phyloP scores from a whole-genome alignment of 2,113 vertebrate species.

The Ceyx melanurus region DNA sequence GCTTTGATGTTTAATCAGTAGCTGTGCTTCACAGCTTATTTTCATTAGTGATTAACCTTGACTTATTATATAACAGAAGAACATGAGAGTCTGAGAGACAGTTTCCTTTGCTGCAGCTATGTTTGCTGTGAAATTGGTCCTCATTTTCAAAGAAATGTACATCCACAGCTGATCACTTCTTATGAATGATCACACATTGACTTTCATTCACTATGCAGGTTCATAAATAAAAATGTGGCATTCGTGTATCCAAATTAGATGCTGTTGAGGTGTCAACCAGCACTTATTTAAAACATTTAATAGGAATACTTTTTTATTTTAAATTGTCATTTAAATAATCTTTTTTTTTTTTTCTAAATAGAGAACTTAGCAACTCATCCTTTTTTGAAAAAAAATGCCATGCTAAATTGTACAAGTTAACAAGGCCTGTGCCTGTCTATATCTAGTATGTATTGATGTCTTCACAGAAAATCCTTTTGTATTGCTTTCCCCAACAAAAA shows the following conservation, averaged over 20 bases:
- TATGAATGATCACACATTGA: background rate
- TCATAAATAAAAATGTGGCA: conserved; percentile 3
- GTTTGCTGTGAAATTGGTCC: background rate
- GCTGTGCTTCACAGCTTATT: background rate
- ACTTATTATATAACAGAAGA: conserved; percentile 29
- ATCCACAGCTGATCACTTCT: background rate
- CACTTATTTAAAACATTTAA: background rate
- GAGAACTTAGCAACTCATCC: background rate
- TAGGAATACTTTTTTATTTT: background rate
- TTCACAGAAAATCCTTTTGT: background rate
- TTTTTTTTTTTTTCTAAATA: background rate
- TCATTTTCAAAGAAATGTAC: background rate
- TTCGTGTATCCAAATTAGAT: background rate
- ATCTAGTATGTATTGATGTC: background rate
- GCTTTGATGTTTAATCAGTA: conserved; percentile 24
- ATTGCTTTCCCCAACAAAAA: background rate
- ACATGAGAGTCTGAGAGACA: background rate
- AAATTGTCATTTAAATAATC: background rate
- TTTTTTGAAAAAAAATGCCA: background rate
- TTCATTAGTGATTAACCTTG: conserved; percentile 31
- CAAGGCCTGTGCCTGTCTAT: background rate
- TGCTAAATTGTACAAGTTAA: background rate
- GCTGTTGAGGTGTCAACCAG: background rate
- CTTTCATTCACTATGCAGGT: background rate
- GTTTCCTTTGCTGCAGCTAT: background rate